Base-by-base conservation (phyloP, 2,888 invertebrate species). In the Orchesellides sinensis region DNA sequence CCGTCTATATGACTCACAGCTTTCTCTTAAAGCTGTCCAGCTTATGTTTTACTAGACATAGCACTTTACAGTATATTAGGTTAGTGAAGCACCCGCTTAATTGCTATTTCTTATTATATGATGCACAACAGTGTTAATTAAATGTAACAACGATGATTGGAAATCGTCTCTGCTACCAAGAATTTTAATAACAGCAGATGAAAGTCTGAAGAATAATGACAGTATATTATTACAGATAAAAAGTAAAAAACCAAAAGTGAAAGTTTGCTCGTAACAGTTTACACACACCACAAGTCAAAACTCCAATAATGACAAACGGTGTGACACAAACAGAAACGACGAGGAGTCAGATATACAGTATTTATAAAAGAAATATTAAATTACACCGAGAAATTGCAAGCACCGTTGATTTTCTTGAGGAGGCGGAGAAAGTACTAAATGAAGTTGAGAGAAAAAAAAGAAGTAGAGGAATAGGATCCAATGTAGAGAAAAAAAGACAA, bases 361-460 rank as follows among this genome's bases (percentile, higher is more conserved):
- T 52, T n/a, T n/a, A n/a, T n/a, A 19, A 52, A 52, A 52, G 21
- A 8, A 23, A 56, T 56, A 25, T 56, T 3, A 29, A 32, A 29
- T 59, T 59, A 35, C 40, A 63, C n/a, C 32, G 10, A n/a, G 12
- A 63, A 74, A 54, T 52, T 54, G 54, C 65, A 74, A 74, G 74
- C 74, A 74, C 74, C 74, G 65, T 65, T 74, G 52, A 32, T 74
- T 74, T 65, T 74, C 52, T 73, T 21, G 65, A 27, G 40, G 40
- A 74, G 54, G 74, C 54, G 74, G 65, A 74, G 74, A 74, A 65
- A 74, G 74, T 74, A 40, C 45, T 65, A 25, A 63, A 63, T 74
- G 73, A 63, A 65, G 35, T 49, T 54, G 61, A 23, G 65, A 19
- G 27, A 68, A 32, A 49, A 49, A 68, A 40, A n/a, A n/a, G n/a